Evolutionary conservation across 1,140 invertebrate species (phyloP).

Genomic region (Andricus grossulariae): DNA sequence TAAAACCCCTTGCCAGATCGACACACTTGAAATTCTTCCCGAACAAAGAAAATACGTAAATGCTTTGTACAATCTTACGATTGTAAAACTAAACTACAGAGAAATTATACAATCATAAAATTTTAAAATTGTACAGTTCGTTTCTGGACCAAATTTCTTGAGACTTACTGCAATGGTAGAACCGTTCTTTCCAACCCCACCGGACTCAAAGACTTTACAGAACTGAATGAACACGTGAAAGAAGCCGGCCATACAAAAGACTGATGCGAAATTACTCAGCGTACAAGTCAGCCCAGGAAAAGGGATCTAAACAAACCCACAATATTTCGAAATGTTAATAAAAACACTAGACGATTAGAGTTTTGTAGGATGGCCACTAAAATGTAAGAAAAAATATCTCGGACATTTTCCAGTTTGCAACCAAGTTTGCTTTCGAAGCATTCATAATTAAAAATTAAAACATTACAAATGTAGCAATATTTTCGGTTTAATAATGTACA

Average conservation of each 20-base stretch:
- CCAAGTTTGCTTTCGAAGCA: slow-evolving; percentile 38
- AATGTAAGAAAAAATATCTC: too few relatives aligned
- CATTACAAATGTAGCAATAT: neutral
- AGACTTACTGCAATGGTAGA: slow-evolving; percentile 92
- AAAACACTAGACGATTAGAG: neutral
- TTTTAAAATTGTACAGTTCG: neutral
- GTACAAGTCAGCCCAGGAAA: slow-evolving; percentile 73
- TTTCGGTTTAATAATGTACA: neutral
- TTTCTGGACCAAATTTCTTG: slow-evolving; percentile 4
- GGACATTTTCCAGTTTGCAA: neutral
- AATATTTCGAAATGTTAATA: slow-evolving; percentile 29
- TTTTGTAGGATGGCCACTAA: neutral
- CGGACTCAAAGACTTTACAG: slow-evolving; percentile 81
- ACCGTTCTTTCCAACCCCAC: slow-evolving; percentile 94
- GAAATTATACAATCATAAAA: neutral
- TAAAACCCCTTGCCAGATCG: too few relatives aligned
- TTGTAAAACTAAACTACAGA: neutral
- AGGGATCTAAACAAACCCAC: slow-evolving; percentile 77
- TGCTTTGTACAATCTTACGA: neutral
- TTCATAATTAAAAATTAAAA: neutral
- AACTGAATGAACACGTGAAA: slow-evolving; percentile 81
- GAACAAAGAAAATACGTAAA: too few relatives aligned
- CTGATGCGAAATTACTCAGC: slow-evolving; percentile 77
- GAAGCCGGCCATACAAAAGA: slow-evolving; percentile 81
- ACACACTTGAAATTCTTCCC: too few relatives aligned